Evolutionary conservation across 2,888 invertebrate species (phyloP).

Genomic region (Panorpa germanica): DNA sequence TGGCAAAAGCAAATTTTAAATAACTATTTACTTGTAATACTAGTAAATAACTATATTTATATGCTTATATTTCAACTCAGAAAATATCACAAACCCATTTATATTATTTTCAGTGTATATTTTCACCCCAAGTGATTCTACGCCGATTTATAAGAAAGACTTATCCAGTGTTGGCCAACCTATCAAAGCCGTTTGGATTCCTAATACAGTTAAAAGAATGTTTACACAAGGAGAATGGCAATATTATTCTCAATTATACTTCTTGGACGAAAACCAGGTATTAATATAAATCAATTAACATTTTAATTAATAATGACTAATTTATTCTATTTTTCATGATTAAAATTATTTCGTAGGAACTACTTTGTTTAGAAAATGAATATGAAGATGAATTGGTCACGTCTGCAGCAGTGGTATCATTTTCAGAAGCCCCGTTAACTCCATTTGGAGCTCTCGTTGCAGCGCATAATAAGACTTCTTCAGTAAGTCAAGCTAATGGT

Average conservation of each 20-base stretch:
- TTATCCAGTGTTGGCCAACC: too few species aligned
- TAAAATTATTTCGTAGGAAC: constrained; percentile 21
- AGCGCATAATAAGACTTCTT: constrained; percentile 19
- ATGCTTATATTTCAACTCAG: too few species aligned
- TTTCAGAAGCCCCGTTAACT: constrained; percentile 20
- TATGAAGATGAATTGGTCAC: constrained; percentile 21
- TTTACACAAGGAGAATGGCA: constrained; percentile 42
- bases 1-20: constrained; percentile 4
- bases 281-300: constrained; percentile 12
- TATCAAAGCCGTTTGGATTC: constrained; percentile 36
- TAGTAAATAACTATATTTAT: constrained; percentile 2
- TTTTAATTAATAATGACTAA: constrained; percentile 5
- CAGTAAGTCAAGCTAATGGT: constrained; percentile 14
- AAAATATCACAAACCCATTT: too few species aligned
- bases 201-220: too few species aligned
- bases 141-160: constrained; percentile 31
- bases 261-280: constrained; percentile 39
- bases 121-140: constrained; percentile 35
- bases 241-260: constrained; percentile 36
- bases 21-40: constrained; percentile 6
- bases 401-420: constrained; percentile 21
- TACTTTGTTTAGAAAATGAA: constrained; percentile 26
- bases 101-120: constrained; percentile 33
- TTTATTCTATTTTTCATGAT: constrained; percentile 9
- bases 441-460: constrained; percentile 27